A percentile compares a stretch with the other conserved stretches of the same genome.
Evolutionary conservation across 1,140 invertebrate species (phyloP).

Genomic region (Phymorhynchus buccinoides): DNA sequence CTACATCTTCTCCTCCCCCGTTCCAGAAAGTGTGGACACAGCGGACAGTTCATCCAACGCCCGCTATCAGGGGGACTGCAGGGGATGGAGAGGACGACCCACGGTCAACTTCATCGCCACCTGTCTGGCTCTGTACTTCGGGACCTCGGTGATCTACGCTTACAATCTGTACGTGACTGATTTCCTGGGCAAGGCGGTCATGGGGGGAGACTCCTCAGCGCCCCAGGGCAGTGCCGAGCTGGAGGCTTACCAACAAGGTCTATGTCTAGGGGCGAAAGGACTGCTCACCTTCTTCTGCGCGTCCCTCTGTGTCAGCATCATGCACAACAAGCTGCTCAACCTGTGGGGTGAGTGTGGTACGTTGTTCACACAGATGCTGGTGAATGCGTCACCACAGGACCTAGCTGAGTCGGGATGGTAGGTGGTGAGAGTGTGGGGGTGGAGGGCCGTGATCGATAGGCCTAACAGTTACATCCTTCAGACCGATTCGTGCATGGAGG

Average conservation of each 20-base stretch:
- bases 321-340: neutral
- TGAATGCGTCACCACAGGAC: too few species aligned
- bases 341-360: neutral
- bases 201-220: neutral
- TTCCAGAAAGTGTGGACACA: too few species aligned
- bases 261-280: neutral
- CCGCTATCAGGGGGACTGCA: too few species aligned
- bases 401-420: too few species aligned
- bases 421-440: neutral
- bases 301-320: neutral
- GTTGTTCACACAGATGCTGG: neutral
- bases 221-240: neutral
- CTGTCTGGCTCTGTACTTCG: neutral
- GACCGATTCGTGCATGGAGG: too few species aligned
- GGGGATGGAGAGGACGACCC: neutral
- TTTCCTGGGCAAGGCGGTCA: slow-evolving; percentile 11
- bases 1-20: too few species aligned
- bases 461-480: too few species aligned
- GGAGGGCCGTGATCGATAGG: too few species aligned
- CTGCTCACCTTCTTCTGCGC: neutral
- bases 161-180: slow-evolving; percentile 17
- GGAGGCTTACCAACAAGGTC: neutral
- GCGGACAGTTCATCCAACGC: too few species aligned
- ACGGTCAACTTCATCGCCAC: neutral
- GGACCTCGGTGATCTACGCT: neutral